Conservation (phyloP, 2,888 invertebrate genomes). For the Dendrolimus houi region DNA sequence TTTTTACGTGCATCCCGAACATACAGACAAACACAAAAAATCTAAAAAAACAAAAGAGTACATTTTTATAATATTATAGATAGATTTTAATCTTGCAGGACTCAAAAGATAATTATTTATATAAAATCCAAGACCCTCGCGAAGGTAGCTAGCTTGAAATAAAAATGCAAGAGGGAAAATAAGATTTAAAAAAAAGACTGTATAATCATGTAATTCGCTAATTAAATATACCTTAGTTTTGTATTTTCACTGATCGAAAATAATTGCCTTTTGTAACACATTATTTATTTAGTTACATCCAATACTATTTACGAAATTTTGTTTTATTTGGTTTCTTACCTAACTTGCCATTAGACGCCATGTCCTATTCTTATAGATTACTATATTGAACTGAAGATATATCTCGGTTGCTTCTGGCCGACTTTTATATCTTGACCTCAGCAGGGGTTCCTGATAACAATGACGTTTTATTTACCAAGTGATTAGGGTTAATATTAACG, state of each 20-base stretch:
- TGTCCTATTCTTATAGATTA: slow-evolving; percentile 31
- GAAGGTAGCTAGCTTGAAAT: too few species aligned
- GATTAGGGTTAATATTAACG: slow-evolving; percentile 29
- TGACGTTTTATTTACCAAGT: slow-evolving; percentile 36
- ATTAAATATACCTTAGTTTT: neutral
- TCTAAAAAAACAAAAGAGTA: too few species aligned
- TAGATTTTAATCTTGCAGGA: too few species aligned
- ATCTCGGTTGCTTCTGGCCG: slow-evolving; percentile 19
- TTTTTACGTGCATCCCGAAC: too few species aligned
- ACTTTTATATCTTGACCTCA: slow-evolving; percentile 46
- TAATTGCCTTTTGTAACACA: neutral
- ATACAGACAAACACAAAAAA: too few species aligned
- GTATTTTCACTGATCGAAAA: neutral
- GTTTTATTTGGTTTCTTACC: slow-evolving; percentile 30
- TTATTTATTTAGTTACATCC: neutral
- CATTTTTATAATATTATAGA: too few species aligned
- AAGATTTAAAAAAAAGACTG: too few species aligned
- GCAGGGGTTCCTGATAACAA: slow-evolving; percentile 67
- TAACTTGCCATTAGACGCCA: slow-evolving; percentile 67
- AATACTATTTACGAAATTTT: neutral
- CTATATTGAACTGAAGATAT: slow-evolving; percentile 33
- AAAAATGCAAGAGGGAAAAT: too few species aligned
- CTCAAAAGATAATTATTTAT: too few species aligned
- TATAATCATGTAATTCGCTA: too few species aligned
- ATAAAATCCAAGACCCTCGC: too few species aligned